Conservation (phyloP, 2,888 invertebrate genomes). For the Aleiodes alternator region DNA sequence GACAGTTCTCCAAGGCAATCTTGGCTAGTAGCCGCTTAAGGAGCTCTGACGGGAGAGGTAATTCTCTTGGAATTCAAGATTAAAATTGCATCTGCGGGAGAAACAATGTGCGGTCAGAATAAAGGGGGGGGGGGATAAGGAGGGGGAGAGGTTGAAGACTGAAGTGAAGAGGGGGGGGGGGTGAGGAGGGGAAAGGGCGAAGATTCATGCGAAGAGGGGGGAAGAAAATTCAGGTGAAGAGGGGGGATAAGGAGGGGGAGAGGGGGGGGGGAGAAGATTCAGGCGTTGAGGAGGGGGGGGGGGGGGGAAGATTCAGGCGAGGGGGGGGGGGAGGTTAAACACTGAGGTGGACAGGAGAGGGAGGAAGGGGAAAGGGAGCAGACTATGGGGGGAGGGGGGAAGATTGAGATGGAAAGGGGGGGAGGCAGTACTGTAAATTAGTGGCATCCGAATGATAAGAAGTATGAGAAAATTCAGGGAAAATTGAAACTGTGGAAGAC, state of each 20-base stretch:
- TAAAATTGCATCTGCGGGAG: constrained; percentile 71
- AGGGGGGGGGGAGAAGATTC: no score
- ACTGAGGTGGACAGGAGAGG: no score
- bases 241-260: no score
- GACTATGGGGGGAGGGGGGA: constrained; percentile 33
- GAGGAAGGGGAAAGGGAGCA: neutral
- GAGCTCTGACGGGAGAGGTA: constrained; percentile 72
- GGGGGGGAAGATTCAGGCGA: constrained; percentile 2
- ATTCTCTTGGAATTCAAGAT: constrained; percentile 74
- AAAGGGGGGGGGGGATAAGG: constrained; percentile 42
- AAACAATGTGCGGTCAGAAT: constrained; percentile 56
- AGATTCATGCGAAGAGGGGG: constrained; percentile 16
- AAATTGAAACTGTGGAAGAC: neutral
- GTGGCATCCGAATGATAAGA: constrained; percentile 57
- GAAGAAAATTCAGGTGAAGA: constrained; percentile 42
- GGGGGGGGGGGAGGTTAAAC: constrained; percentile 43
- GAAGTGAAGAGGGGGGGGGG: constrained; percentile 34
- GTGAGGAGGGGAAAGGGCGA: constrained; percentile 3
- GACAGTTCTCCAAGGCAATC: constrained; percentile 72
- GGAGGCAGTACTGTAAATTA: constrained; percentile 63
- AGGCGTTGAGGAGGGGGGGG: no score
- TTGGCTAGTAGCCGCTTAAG: constrained; percentile 72
- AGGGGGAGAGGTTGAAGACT: no score
- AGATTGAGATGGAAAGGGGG: constrained; percentile 40
- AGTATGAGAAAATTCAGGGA: constrained; percentile 16